Evolutionary conservation across 2,888 invertebrate species (phyloP).

Genomic region (Drosophila suboccidentalis): DNA sequence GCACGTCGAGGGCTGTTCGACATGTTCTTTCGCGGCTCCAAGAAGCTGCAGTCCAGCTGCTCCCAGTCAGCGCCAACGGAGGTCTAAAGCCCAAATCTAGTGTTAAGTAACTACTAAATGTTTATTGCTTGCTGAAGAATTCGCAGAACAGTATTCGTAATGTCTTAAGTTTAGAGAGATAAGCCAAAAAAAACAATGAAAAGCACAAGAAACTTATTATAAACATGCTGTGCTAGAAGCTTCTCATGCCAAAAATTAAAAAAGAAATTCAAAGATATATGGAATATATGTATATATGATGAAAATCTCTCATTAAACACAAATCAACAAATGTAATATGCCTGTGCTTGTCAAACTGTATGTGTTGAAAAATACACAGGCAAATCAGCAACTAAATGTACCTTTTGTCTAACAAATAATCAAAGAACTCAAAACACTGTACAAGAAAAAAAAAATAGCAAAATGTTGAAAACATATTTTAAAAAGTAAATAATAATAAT

Average conservation of each 20-base stretch:
- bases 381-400: constrained; percentile 35
- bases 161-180: constrained; percentile 62
- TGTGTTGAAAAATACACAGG: constrained; percentile 25
- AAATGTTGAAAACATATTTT: constrained; percentile 48
- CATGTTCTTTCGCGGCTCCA: constrained; percentile 84
- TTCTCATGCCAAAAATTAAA: constrained; percentile 75
- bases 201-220: constrained; percentile 24
- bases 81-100: constrained; percentile 81
- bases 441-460: constrained; percentile 26
- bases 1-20: constrained; percentile 79
- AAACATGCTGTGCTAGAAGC: constrained; percentile 73
- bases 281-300: background rate
- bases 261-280: constrained; percentile 6
- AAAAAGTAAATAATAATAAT: constrained; percentile 37
- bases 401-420: constrained; percentile 50
- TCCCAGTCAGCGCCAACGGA: constrained; percentile 82
- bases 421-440: constrained; percentile 18
- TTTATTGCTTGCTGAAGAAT: constrained; percentile 77
- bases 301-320: constrained; percentile 13
- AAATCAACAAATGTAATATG: constrained; percentile 7
- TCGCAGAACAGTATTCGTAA: constrained; percentile 79
- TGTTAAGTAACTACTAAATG: constrained; percentile 85
- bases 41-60: constrained; percentile 83
- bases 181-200: constrained; percentile 48
- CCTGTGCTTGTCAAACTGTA: constrained; percentile 46